Conservation (phyloP, 2,888 invertebrate species). For the Dryomyza anilis region DNA sequence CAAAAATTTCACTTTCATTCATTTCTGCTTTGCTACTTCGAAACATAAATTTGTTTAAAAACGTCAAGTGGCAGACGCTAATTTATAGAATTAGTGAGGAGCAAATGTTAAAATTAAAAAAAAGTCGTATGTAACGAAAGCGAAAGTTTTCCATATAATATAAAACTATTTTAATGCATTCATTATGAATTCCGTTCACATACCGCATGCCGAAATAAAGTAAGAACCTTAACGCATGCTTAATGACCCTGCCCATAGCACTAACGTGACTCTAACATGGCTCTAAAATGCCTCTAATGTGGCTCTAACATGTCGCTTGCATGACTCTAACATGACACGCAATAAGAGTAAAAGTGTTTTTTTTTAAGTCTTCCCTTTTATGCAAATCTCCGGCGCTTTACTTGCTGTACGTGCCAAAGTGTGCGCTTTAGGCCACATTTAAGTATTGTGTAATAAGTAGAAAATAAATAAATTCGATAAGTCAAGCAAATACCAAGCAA, state of each 20-base stretch:
- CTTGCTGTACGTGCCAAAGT: too few relatives aligned
- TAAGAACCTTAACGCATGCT: background rate
- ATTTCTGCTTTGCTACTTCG: too few relatives aligned
- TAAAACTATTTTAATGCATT: background rate
- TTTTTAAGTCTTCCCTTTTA: background rate
- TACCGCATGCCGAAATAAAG: background rate
- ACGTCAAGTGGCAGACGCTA: background rate
- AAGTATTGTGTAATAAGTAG: too few relatives aligned
- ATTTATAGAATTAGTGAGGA: background rate
- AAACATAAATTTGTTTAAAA: too few relatives aligned
- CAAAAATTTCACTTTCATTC: slow-evolving; percentile 10
- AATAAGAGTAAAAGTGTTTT: too few relatives aligned
- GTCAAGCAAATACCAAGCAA: too few relatives aligned
- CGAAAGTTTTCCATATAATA: background rate
- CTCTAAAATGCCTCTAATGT: too few relatives aligned
- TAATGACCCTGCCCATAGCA: background rate
- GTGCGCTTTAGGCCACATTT: too few relatives aligned
- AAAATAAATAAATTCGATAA: too few relatives aligned
- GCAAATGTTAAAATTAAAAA: background rate
- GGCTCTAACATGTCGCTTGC: too few relatives aligned
- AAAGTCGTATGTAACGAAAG: background rate
- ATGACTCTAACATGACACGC: too few relatives aligned
- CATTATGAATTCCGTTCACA: background rate
- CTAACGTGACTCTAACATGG: too few relatives aligned
- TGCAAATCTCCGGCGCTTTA: background rate